Evolutionary conservation across 2,888 invertebrate genomes (phyloP), one percentile per base, ranked within the genome.

Genomic region (Ischnura elegans): DNA sequence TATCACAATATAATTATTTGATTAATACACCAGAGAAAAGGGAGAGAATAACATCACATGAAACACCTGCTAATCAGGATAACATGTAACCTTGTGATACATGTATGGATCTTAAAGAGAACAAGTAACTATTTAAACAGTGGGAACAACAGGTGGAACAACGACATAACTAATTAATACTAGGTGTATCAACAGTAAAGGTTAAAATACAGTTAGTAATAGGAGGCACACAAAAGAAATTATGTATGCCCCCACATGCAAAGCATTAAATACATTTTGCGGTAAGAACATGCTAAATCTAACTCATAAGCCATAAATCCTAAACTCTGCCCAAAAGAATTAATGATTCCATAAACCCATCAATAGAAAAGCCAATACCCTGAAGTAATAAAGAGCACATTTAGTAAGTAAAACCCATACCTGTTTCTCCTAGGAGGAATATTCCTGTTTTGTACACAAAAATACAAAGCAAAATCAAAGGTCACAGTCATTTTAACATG

Each of bases 351-450:
- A 90, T 61, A 46, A 93, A 93, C 76, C 51, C 47, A 86, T 47
- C 84, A 61, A 66, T 84, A 87, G 29, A 93, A 84, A 29, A 90
- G 90, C 90, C 43, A 43, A 42, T 90, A 66, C 29, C 90, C 84
- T 55, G 84, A 55, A 47, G 47, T 85, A 93, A 51, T 87, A 47
- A 66, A 94, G 87, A 76, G 61, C 66, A 86, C 86, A 87, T 61
- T 90, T 90, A 90, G 43, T 90, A 90, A 90, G 42, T 90, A 47
- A 87, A 43, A 87, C 86, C 94, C 93, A 93, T 94, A 94, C 94
- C 94, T 94, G 94, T 94, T 94, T 94, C 87, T 94, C 93, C 90
- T 93, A 93, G 94, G 93, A 94, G 94, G 93, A 85, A 93, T 93
- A 93, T 93, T 93, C 94, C 94, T 94, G 94, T 90, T 93, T 87